Percentiles rank a stretch among this genome's conserved stretches.
Evolutionary conservation across 2,888 invertebrate genomes (phyloP).

Genomic region (Spisula subtruncata): DNA sequence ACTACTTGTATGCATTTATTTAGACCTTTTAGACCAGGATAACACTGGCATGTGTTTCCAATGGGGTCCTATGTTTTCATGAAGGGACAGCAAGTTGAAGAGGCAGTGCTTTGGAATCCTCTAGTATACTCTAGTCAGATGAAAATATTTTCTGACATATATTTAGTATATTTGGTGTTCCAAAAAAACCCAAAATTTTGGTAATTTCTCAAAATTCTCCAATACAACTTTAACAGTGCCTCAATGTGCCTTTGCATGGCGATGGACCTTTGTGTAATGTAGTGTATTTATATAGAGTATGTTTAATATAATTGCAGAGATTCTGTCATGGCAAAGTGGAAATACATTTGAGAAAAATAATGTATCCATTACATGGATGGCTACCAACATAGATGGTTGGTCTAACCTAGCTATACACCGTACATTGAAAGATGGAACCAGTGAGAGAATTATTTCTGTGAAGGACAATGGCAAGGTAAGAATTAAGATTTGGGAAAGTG

Average conservation of each 20-base stretch:
- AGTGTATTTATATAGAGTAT: too few relatives aligned
- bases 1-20: too few relatives aligned
- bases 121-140: too few relatives aligned
- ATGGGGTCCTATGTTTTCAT: too few relatives aligned
- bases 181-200: too few relatives aligned
- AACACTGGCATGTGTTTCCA: too few relatives aligned
- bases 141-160: too few relatives aligned
- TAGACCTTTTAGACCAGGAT: too few relatives aligned
- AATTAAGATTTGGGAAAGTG: too few relatives aligned
- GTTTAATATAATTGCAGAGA: background rate
- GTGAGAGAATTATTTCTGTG: background rate
- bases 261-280: background rate
- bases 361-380: slow-evolving; percentile 4
- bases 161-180: too few relatives aligned
- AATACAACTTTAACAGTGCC: background rate
- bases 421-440: background rate
- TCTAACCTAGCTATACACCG: background rate
- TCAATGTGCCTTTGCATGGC: background rate
- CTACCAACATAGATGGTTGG: background rate
- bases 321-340: slow-evolving; percentile 14
- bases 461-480: background rate
- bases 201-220: background rate
- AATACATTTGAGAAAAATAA: background rate
- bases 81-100: too few relatives aligned
- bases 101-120: too few relatives aligned